A percentile compares a stretch with the other conserved stretches of the same genome.
Evolutionary conservation across 2,888 invertebrate species (phyloP).

Genomic region (Apoderus coryli): DNA sequence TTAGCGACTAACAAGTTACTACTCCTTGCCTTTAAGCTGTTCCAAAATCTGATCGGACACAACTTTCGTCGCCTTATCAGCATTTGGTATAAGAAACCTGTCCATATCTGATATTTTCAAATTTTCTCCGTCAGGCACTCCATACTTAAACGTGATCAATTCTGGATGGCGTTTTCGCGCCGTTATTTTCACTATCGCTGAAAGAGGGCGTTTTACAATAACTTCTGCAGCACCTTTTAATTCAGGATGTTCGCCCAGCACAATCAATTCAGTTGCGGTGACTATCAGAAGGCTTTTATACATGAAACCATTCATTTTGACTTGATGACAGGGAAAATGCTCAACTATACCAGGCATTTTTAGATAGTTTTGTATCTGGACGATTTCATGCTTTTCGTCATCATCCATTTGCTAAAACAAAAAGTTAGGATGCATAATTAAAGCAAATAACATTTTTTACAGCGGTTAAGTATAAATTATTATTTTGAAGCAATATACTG

Average conservation of each 20-base stretch:
- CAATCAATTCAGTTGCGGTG: constrained; percentile 72
- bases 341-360: constrained; percentile 73
- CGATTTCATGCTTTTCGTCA: constrained; percentile 61
- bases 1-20: too few species aligned
- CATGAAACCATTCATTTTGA: constrained; percentile 77
- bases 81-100: constrained; percentile 82
- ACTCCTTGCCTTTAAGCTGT: constrained; percentile 34
- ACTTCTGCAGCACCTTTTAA: constrained; percentile 70
- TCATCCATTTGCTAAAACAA: constrained; percentile 31
- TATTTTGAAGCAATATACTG: too few species aligned
- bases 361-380: constrained; percentile 66
- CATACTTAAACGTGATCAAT: constrained; percentile 94
- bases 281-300: constrained; percentile 79
- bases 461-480: too few species aligned
- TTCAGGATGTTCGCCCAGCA: constrained; percentile 65
- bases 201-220: constrained; percentile 73
- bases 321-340: constrained; percentile 84
- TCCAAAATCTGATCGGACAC: constrained; percentile 80
- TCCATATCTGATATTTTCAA: constrained; percentile 81
- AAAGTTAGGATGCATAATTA: too few species aligned
- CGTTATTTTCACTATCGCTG: constrained; percentile 92
- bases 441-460: too few species aligned
- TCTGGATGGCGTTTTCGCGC: constrained; percentile 92
- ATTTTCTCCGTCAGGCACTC: constrained; percentile 66
- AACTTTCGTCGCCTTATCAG: constrained; percentile 75